Percentiles rank a stretch among this genome's conserved stretches.
Conservation (phyloP, 2,888 invertebrate genomes). For the Rhodophaea formosa region DNA sequence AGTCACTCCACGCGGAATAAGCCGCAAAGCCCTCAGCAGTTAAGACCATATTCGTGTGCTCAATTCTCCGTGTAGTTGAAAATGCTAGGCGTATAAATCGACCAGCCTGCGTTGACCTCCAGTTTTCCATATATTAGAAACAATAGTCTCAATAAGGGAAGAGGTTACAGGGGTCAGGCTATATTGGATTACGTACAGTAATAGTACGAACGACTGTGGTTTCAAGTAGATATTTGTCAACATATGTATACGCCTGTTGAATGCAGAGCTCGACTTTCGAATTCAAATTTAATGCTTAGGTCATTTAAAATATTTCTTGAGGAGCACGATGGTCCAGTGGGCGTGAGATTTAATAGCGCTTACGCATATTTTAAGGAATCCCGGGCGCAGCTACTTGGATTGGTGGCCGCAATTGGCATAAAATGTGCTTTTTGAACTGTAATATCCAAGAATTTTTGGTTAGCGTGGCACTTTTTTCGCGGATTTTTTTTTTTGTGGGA, state of each 20-base stretch:
- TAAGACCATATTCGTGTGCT: slow-evolving; percentile 4
- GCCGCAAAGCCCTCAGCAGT: not conserved
- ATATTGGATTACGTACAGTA: slow-evolving; percentile 3
- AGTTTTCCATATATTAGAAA: not conserved
- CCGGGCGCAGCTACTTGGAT: too few species aligned
- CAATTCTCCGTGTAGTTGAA: not conserved
- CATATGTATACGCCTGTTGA: not conserved
- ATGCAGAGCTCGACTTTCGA: not conserved
- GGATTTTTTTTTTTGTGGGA: too few species aligned
- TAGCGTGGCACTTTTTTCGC: too few species aligned
- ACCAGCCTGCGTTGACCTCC: not conserved
- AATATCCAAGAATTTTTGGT: too few species aligned
- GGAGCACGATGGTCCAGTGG: too few species aligned
- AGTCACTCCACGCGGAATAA: not conserved
- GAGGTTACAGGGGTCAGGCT: not conserved
- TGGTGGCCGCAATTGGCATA: too few species aligned
- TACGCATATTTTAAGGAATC: too few species aligned
- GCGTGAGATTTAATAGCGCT: too few species aligned
- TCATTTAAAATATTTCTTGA: too few species aligned
- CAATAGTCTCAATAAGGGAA: not conserved
- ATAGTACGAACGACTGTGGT: not conserved
- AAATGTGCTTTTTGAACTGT: too few species aligned
- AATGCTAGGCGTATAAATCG: slow-evolving; percentile 10
- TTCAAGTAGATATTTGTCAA: not conserved
- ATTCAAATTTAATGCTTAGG: too few species aligned